Percentiles rank a stretch among this genome's conserved stretches.
These are phyloP conservation scores for Eufriesea mexicana DNA, from an alignment of 1,140 invertebrate genomes.

Conservation along the genomic window DNA sequence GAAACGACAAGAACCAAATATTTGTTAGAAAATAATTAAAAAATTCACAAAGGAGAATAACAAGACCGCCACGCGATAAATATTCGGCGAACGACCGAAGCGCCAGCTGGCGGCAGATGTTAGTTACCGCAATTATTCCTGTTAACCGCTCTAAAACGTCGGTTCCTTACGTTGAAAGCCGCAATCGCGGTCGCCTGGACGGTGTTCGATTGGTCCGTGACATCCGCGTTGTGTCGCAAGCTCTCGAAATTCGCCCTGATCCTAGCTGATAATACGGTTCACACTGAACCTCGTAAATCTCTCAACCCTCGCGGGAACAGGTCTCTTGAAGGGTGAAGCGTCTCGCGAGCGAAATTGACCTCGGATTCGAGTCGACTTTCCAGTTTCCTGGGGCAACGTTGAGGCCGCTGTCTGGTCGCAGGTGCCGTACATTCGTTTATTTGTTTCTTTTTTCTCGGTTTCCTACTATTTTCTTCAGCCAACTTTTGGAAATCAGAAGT, in stretches of 20 bases:
- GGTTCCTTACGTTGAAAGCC: neutral
- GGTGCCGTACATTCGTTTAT: neutral
- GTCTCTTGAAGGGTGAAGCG: neutral
- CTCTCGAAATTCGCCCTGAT: neutral
- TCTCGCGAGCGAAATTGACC: slow-evolving; percentile 8
- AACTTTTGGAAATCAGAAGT: slow-evolving; percentile 7
- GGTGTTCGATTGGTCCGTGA: neutral
- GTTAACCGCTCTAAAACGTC: neutral
- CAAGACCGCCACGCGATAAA: neutral
- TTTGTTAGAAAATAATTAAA: neutral
- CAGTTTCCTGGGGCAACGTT: neutral
- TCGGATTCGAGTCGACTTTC: neutral
- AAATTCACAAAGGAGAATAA: neutral
- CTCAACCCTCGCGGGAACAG: too few species aligned
- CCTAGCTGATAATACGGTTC: slow-evolving; percentile 17
- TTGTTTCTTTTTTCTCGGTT: neutral
- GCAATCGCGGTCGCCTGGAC: neutral
- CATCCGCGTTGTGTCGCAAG: neutral
- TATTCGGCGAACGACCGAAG: neutral
- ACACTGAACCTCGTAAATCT: slow-evolving; percentile 18
- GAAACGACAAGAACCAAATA: too few species aligned
- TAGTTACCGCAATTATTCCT: slow-evolving; percentile 7
- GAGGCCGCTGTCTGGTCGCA: slow-evolving; percentile 1
- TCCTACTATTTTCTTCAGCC: neutral
- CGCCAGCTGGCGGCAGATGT: too few species aligned